Percentiles rank a stretch among this genome's conserved stretches.
Conservation (phyloP, 2,888 invertebrate genomes). For the Neoascia interrupta region DNA sequence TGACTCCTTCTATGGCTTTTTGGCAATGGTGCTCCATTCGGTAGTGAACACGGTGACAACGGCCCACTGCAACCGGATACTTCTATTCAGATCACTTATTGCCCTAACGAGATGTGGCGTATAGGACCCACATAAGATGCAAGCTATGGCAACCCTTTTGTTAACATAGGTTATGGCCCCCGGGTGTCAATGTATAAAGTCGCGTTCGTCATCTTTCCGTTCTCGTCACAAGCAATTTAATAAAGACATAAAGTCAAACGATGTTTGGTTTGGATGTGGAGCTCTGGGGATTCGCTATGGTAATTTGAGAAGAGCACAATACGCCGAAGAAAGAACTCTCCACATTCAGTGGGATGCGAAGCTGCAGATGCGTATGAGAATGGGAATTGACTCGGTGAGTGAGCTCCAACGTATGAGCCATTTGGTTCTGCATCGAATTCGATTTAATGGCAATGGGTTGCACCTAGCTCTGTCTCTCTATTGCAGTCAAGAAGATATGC, state of each 20-base stretch:
- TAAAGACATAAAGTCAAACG: constrained; percentile 61
- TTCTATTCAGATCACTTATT: constrained; percentile 62
- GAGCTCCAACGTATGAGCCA: constrained; percentile 44
- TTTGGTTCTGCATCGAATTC: constrained; percentile 47
- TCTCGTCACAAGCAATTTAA: constrained; percentile 65
- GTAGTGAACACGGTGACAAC: constrained; percentile 55
- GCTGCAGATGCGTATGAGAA: constrained; percentile 55
- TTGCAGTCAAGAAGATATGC: constrained; percentile 31
- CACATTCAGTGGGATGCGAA: constrained; percentile 22
- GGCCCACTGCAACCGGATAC: constrained; percentile 66
- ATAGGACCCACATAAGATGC: constrained; percentile 56
- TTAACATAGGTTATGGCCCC: constrained; percentile 66
- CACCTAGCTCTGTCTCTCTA: constrained; percentile 27
- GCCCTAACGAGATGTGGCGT: constrained; percentile 48
- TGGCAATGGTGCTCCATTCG: constrained; percentile 53
- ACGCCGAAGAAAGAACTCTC: constrained; percentile 18
- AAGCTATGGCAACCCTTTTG: constrained; percentile 53
- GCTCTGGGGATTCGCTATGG: constrained; percentile 58
- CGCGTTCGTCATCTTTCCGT: constrained; percentile 33
- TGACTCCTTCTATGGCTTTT: constrained; percentile 60
- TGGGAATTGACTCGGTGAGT: neutral
- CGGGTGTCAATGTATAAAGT: constrained; percentile 40
- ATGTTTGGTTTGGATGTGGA: constrained; percentile 18
- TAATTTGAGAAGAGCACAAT: constrained; percentile 51
- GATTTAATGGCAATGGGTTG: constrained; percentile 31